Base-by-base conservation (phyloP, 2,797 vertebrate genomes). In the Mionectes olivaceus region DNA sequence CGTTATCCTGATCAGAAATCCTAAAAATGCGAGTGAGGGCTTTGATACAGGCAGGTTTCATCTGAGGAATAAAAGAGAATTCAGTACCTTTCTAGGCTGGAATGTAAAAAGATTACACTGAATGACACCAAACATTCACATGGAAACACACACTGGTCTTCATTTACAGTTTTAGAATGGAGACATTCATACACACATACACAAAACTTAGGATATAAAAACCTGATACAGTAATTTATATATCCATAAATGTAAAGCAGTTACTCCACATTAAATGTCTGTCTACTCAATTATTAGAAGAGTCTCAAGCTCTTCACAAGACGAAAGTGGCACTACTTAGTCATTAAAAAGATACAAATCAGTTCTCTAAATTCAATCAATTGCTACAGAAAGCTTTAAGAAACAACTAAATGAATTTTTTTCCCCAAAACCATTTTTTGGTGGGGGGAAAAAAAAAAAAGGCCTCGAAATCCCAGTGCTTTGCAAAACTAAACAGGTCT, bases 1-100 rank as follows among this genome's bases (percentile, higher is more conserved):
- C 99, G 11, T 99, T 99, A 97, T 99, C 99, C 75, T 99, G 97
- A 97, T 99, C 99, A 3, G 99, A 99, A 96, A 99, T 98, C 95
- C 99, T 99, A 95, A 99, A 99, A 97, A 99, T 99, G 69, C 99
- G 99, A 68, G 98, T 99, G 84, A 99, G 98, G 37, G 99, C 99
- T 97, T 99, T 99, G 59, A 99, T 97, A 97, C 99, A 99, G 46
- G 98, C 98, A 52, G 98, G 97, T 93, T 99, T 99, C 98, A 99
- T 99, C 99, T 99, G 90, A 18, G 89, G 91, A 94, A 78, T 44
- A 49, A 92, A 87, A 84, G 8, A 49, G 86, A 91, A 52, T 37
- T 96, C 81, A 95, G 35, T 46, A 67, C 19, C 69, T 37, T 87
- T 63, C 90, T 65, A 76, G 24, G 53, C 25, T 33, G 50, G 11